These are phyloP conservation scores for Pseudopodoces humilis DNA, from an alignment of 2,113 vertebrate species.

Conservation along the genomic window DNA sequence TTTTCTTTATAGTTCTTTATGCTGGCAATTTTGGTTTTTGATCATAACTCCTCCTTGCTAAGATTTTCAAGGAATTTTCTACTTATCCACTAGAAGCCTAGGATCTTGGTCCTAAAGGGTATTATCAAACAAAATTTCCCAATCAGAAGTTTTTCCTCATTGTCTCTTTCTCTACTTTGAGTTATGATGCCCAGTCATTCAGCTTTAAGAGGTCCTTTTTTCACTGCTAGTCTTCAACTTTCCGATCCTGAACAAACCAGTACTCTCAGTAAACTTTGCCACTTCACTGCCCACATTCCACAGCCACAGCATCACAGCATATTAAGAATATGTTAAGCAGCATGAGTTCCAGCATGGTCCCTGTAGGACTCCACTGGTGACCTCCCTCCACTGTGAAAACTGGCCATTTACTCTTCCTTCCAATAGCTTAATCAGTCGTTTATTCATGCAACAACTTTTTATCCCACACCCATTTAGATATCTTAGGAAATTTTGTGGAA, in stretches of 20 bases:
- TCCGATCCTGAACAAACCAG: not conserved
- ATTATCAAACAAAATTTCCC: not conserved
- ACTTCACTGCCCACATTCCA: not conserved
- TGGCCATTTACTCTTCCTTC: conserved; percentile 17
- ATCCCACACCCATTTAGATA: not conserved
- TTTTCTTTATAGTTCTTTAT: not conserved
- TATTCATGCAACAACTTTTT: conserved; percentile 24
- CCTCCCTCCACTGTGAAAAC: conserved; percentile 16
- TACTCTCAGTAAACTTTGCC: not conserved
- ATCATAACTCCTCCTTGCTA: not conserved
- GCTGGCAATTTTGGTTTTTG: not conserved
- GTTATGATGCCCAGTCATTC: not conserved
- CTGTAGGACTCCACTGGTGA: not conserved
- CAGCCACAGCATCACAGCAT: not conserved
- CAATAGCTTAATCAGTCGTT: conserved; percentile 33
- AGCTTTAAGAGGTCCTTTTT: not conserved
- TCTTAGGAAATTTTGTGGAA: not conserved
- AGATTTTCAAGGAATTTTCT: not conserved
- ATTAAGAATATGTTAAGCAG: conserved; percentile 7
- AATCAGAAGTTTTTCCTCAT: not conserved
- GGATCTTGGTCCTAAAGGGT: not conserved
- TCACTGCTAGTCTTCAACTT: not conserved
- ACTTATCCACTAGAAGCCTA: not conserved
- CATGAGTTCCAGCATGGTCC: not conserved
- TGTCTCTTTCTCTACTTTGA: not conserved